Conservation (phyloP, 2,888 invertebrate species). For the Melanophora roralis region DNA sequence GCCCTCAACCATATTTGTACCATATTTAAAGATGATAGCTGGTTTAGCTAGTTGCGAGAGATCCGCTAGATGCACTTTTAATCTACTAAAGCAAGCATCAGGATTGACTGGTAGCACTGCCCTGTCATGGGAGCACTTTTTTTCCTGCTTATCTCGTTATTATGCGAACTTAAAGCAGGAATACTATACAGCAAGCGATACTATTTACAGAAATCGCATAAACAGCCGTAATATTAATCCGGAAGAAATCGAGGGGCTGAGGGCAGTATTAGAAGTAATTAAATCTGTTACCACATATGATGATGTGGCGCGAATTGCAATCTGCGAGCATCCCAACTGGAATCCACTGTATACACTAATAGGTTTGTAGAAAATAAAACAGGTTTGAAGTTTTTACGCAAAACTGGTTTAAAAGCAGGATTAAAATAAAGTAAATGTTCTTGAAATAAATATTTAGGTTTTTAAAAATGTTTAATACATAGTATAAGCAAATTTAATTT, state of each 20-base stretch:
- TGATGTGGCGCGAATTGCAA: constrained; percentile 86
- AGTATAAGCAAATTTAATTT: no score
- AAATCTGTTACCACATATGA: constrained; percentile 88
- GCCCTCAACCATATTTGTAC: constrained; percentile 89
- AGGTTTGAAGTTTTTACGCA: no score
- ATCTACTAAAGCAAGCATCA: constrained; percentile 83
- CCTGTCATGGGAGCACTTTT: constrained; percentile 92
- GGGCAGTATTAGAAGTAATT: constrained; percentile 88
- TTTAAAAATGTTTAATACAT: no score
- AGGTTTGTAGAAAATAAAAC: constrained; percentile 67
- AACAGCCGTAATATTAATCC: constrained; percentile 83
- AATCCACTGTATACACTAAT: constrained; percentile 87
- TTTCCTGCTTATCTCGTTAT: constrained; percentile 85
- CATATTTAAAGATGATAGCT: constrained; percentile 91
- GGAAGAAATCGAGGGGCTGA: constrained; percentile 90
- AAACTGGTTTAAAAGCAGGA: no score
- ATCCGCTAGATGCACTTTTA: constrained; percentile 88
- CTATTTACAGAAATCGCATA: constrained; percentile 80
- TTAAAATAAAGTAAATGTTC: no score
- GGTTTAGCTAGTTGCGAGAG: constrained; percentile 86
- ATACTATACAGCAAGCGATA: constrained; percentile 81
- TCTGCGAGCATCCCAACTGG: constrained; percentile 94
- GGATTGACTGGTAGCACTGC: constrained; percentile 79
- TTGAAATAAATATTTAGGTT: no score
- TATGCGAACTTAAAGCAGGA: constrained; percentile 86